phyloP scores from a whole-genome alignment of 2,113 vertebrate species.

The Sinocyclocheilus maitianheensis region DNA sequence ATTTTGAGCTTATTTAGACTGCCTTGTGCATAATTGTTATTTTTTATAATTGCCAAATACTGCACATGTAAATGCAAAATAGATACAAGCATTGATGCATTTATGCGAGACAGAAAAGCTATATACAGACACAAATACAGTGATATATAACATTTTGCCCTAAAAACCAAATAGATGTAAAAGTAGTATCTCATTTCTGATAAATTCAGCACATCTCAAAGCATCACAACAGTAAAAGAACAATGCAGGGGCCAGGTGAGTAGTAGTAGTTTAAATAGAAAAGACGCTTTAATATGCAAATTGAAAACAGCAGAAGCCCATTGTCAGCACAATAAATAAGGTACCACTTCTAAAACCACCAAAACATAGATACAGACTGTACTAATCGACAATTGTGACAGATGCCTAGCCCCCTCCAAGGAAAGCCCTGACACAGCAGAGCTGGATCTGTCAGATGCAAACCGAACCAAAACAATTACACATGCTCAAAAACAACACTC shows the following conservation, averaged over 20 bases:
- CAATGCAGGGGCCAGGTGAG: neutral
- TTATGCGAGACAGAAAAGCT: neutral
- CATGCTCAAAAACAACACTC: neutral
- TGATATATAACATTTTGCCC: neutral
- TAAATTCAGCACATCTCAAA: neutral
- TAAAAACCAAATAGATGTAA: neutral
- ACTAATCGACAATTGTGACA: no score
- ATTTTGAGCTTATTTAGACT: neutral
- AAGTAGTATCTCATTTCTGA: neutral
- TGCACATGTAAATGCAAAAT: neutral
- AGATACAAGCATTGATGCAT: neutral
- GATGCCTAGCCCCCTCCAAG: neutral
- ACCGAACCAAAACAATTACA: neutral
- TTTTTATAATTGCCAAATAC: neutral
- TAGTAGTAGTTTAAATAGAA: neutral
- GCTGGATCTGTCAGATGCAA: neutral
- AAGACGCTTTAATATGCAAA: neutral
- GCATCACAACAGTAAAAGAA: neutral
- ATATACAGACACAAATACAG: neutral
- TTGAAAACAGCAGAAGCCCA: neutral
- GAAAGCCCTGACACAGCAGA: neutral
- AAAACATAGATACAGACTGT: neutral
- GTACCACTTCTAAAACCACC: neutral
- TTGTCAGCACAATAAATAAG: neutral
- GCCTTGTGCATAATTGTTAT: neutral